Conservation (phyloP, 1,140 invertebrate species). For the Doryteuthis pealeii region DNA sequence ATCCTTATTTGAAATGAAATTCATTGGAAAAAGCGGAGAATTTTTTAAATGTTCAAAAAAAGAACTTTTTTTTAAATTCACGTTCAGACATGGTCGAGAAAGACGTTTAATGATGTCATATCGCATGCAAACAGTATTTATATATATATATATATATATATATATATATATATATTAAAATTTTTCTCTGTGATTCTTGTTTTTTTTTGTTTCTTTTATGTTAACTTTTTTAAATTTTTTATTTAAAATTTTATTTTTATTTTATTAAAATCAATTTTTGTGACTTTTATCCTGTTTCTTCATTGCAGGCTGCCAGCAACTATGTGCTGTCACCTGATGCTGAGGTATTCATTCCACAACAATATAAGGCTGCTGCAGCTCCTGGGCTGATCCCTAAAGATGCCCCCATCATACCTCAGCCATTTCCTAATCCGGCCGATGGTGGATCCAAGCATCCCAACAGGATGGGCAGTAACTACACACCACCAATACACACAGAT, state of each 20-base stretch:
- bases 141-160: not conserved
- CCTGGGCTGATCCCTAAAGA: not conserved
- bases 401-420: not conserved
- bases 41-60: no score
- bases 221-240: not conserved
- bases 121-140: no score
- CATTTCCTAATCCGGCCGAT: not conserved
- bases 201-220: not conserved
- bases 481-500: not conserved
- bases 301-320: not conserved
- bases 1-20: no score
- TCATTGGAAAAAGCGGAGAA: no score
- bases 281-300: not conserved
- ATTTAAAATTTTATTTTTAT: not conserved
- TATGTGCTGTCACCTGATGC: constrained; percentile 2
- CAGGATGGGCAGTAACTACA: not conserved
- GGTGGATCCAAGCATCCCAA: not conserved
- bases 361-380: not conserved
- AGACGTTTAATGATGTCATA: no score
- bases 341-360: constrained; percentile 5
- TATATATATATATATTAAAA: not conserved
- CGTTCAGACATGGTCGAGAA: no score
- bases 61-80: no score
- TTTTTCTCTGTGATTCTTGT: not conserved
- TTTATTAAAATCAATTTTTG: not conserved